Evolutionary conservation across 2,888 invertebrate species (phyloP).

Genomic region (Lutraria lutraria): DNA sequence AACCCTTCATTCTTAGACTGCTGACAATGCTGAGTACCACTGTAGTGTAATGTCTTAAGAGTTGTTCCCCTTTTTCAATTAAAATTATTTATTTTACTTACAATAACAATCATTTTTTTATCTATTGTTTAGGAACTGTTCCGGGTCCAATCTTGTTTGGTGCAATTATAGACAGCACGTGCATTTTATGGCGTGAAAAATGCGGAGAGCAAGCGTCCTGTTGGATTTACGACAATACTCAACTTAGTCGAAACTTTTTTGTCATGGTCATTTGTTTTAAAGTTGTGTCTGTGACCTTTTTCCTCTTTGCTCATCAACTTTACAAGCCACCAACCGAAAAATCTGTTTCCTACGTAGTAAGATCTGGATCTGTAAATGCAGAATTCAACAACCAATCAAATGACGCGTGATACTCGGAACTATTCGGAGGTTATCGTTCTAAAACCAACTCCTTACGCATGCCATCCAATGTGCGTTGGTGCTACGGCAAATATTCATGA

Average conservation of each 20-base stretch:
- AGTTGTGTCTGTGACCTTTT: conserved; percentile 76
- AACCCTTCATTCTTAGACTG: too few species aligned
- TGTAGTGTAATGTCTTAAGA: too few species aligned
- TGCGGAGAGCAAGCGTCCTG: conserved; percentile 90
- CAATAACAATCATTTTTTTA: too few species aligned
- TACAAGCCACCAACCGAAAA: conserved; percentile 75
- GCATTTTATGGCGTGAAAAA: conserved; percentile 90
- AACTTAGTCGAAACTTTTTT: conserved; percentile 87
- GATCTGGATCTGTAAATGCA: not conserved
- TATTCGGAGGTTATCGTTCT: not conserved
- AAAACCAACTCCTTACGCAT: not conserved
- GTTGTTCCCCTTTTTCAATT: too few species aligned
- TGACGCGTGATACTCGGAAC: not conserved
- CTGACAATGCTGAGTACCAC: too few species aligned
- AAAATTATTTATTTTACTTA: too few species aligned
- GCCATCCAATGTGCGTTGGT: not conserved
- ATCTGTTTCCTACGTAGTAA: conserved; percentile 45
- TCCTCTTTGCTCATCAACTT: conserved; percentile 91
- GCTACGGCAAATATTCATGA: too few species aligned
- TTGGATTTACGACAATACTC: conserved; percentile 90
- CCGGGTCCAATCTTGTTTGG: conserved; percentile 92
- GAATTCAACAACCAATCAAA: not conserved
- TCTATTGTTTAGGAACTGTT: conserved; percentile 83
- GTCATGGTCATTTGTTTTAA: conserved; percentile 61
- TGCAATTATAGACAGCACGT: conserved; percentile 91